Conservation (phyloP, 1,140 invertebrate genomes). For the Trachymyrmex septentrionalis region DNA sequence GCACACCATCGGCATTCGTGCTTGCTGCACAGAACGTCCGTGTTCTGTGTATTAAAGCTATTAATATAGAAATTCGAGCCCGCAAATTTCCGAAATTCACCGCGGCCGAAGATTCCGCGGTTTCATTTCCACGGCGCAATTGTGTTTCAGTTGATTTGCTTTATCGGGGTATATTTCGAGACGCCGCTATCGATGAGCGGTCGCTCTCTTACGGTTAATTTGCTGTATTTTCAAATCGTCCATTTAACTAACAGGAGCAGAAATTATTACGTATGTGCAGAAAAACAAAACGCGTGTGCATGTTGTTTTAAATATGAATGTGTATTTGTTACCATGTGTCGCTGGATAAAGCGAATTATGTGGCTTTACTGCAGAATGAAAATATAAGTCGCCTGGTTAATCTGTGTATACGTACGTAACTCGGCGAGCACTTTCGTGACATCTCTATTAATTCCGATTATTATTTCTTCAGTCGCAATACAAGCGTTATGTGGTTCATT, state of each 20-base stretch:
- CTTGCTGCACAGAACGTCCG: constrained; percentile 1
- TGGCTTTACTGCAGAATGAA: constrained; percentile 16
- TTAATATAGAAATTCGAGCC: constrained; percentile 54
- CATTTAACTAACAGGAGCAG: not conserved
- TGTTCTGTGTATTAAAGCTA: constrained; percentile 47
- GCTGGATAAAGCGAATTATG: constrained; percentile 22
- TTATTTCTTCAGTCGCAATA: constrained; percentile 10
- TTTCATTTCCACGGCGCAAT: constrained; percentile 57
- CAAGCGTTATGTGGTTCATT: constrained; percentile 35
- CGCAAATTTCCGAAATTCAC: constrained; percentile 59
- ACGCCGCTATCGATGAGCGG: not conserved
- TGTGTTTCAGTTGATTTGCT: constrained; percentile 28
- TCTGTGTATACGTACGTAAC: not conserved
- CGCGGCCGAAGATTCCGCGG: constrained; percentile 52
- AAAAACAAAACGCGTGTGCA: not conserved
- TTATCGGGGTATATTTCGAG: constrained; percentile 4
- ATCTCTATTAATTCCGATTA: constrained; percentile 23
- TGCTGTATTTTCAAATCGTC: not conserved
- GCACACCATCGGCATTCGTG: constrained; percentile 48
- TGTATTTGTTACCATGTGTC: not conserved
- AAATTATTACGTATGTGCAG: not conserved
- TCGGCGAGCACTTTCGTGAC: constrained; percentile 7
- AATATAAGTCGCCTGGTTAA: constrained; percentile 46
- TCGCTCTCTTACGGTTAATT: constrained; percentile 33
- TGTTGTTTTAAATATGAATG: constrained; percentile 1